These are phyloP conservation scores for Archips crataeganus DNA, from an alignment of 2,888 invertebrate genomes.

Conservation along the genomic window DNA sequence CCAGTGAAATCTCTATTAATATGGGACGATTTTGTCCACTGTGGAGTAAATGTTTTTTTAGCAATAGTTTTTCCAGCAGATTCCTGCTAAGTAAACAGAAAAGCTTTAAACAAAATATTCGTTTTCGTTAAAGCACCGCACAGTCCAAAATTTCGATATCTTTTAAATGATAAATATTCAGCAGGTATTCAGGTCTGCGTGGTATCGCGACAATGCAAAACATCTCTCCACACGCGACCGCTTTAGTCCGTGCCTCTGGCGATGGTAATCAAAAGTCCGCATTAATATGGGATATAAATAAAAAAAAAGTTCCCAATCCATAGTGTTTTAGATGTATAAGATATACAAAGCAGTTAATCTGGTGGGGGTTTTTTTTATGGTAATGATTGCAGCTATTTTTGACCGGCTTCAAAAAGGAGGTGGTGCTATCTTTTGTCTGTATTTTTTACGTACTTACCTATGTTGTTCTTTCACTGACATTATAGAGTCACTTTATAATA, in stretches of 20 bases:
- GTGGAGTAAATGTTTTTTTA: too few relatives aligned
- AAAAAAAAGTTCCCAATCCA: constrained; percentile 24
- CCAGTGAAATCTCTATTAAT: too few relatives aligned
- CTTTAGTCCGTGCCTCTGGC: constrained; percentile 29
- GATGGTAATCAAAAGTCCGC: constrained; percentile 34
- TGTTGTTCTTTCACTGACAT: too few relatives aligned
- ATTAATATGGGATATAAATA: constrained; percentile 27
- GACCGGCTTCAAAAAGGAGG: background rate
- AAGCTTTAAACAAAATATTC: background rate
- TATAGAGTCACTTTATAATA: too few relatives aligned
- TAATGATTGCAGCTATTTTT: background rate
- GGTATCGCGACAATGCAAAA: constrained; percentile 31
- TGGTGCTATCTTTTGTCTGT: too few relatives aligned
- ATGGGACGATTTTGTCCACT: too few relatives aligned
- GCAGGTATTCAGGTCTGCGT: constrained; percentile 12
- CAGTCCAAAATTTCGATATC: background rate
- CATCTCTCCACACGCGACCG: constrained; percentile 29
- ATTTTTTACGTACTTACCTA: too few relatives aligned
- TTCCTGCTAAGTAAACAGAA: background rate
- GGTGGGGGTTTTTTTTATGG: background rate
- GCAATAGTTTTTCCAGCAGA: background rate
- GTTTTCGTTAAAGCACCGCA: background rate
- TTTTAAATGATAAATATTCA: constrained; percentile 14
- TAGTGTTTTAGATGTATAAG: background rate
- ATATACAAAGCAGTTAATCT: background rate